Conservation (phyloP, 92 coral and sea anemone species). For the Phenganax marumi region DNA sequence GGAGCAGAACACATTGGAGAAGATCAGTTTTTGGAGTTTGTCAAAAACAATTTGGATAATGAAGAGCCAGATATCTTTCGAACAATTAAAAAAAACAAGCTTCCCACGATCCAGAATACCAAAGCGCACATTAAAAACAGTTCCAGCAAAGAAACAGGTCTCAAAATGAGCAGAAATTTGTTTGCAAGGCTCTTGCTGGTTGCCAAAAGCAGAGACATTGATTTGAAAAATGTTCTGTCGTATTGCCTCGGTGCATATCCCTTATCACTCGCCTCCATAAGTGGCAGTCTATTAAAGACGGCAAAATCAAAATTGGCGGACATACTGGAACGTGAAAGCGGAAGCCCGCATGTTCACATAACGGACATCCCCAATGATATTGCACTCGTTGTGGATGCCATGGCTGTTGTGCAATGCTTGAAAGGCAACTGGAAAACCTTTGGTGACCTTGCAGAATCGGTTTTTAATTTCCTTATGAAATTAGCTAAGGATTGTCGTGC, state of each 20-base stretch:
- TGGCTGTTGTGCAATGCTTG: slow-evolving; percentile 33
- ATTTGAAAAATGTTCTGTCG: slow-evolving; percentile 28
- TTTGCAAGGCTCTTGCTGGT: slow-evolving; percentile 42
- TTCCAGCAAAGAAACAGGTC: slow-evolving; percentile 7
- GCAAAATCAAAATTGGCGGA: slow-evolving; percentile 29
- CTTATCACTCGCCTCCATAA: slow-evolving; percentile 33
- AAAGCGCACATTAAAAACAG: slow-evolving; percentile 9
- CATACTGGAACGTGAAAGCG: slow-evolving; percentile 5
- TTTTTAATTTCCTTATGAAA: not conserved
- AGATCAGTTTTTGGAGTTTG: slow-evolving; percentile 26
- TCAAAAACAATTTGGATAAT: not conserved
- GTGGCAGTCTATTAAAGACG: slow-evolving; percentile 41
- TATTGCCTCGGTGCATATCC: slow-evolving; percentile 37
- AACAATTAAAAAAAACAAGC: slow-evolving; percentile 22
- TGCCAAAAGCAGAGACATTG: slow-evolving; percentile 30
- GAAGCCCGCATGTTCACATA: slow-evolving; percentile 14
- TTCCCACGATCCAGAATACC: slow-evolving; percentile 16
- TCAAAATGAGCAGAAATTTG: slow-evolving; percentile 26
- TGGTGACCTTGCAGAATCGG: slow-evolving; percentile 28
- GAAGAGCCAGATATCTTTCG: slow-evolving; percentile 44
- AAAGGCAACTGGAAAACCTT: too few species aligned
- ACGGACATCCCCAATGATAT: not conserved
- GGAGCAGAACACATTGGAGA: slow-evolving; percentile 33
- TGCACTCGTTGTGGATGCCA: slow-evolving; percentile 41
- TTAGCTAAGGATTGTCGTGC: slow-evolving; percentile 1